Evolutionary conservation across 30 jellyfish, hydroid and myxozoan species (phyloP).

Genomic region (Turritopsis rubra): DNA sequence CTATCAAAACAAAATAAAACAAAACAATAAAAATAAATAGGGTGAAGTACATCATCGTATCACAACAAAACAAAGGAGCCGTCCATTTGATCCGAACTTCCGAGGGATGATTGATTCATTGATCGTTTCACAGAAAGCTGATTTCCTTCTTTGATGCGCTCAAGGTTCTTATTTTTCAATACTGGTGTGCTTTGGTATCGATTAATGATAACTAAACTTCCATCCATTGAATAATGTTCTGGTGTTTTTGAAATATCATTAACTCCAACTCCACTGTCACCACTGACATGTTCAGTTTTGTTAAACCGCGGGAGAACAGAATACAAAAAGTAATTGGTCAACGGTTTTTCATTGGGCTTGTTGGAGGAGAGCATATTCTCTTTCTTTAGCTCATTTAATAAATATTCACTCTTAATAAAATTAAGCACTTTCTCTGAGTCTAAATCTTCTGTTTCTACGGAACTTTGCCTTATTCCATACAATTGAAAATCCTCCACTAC

Average conservation of each 20-base stretch:
- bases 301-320: constrained; percentile 1
- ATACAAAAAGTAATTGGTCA: constrained; percentile 1
- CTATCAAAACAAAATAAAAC: neutral
- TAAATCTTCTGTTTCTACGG: neutral
- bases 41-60: neutral
- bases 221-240: neutral
- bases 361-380: neutral
- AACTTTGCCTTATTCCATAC: neutral
- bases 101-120: neutral
- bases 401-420: neutral
- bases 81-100: constrained; percentile 4
- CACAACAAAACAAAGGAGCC: constrained; percentile 2
- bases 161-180: neutral
- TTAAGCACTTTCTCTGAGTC: neutral
- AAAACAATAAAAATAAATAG: too few species aligned
- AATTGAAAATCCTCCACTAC: neutral
- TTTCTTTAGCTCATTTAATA: neutral
- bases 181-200: constrained; percentile 12
- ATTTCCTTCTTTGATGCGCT: neutral
- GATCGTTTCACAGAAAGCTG: neutral
- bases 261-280: constrained; percentile 12
- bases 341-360: neutral
- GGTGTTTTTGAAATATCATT: neutral
- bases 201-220: constrained; percentile 1
- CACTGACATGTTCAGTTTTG: neutral